Base-by-base conservation (phyloP, 1,140 invertebrate genomes). In the Cataglyphis hispanica region DNA sequence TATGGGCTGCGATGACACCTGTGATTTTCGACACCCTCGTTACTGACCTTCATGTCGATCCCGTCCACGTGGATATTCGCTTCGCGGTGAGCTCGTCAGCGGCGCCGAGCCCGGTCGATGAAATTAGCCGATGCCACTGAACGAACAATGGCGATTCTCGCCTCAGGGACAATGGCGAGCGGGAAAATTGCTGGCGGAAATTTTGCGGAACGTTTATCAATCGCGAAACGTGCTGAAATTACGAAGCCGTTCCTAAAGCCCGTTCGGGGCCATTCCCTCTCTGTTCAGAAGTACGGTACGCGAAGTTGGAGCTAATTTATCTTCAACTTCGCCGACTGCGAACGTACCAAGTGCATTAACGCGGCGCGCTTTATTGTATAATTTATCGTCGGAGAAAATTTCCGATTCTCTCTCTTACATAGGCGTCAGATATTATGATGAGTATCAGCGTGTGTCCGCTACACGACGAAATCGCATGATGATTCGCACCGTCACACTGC, bases 1-100 rank as follows among this genome's bases (percentile, higher is more conserved):
- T 87, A 86, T 77, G 64, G 86, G 74, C 86, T 89, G 83, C 88
- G 91, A 92, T 87, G 86, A 89, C 77, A 91, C 77, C 84, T 74
- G 74, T 91, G 88, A 91, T 91, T 91, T 89, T 83, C 84, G 25
- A 16, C 84, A 64, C 50, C 43, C 56, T 63, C 58, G 46, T 61
- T 66, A 60, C 27, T 58, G 31, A 84, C 25, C 72, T 84, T 53
- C 56, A 74, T 40, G 60, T 50, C 43, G 60, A 77, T 84, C 81
- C 37, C 46, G 40, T 40, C 25, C 37, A 64, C 60, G 81, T 77
- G 72, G 46, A 19, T 4, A n/a, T 46, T 19, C 72, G 72, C 22
- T 63, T 84, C 58, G 81, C 61, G 69, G 60, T 19, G 60, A 83
- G 72, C 72, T 84, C 72, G 81, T 84, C 77, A 84, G 60, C 43